phyloP scores from a whole-genome alignment of 2,888 invertebrate species.

The Siphlonurus alternatus region DNA sequence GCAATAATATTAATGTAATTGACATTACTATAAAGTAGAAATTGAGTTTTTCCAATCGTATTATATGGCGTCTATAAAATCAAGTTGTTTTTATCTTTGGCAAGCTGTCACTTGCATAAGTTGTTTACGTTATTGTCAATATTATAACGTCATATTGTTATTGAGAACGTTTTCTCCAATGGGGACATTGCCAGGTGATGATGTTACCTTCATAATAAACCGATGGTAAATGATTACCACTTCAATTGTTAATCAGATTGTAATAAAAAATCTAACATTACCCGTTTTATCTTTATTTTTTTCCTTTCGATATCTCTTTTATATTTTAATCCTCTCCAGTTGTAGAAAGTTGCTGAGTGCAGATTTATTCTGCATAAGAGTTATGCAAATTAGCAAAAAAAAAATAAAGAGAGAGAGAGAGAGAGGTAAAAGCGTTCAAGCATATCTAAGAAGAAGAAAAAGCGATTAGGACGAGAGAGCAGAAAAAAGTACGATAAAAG shows the following conservation, averaged over 20 bases:
- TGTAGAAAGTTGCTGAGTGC: not conserved
- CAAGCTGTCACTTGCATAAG: not conserved
- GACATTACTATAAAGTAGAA: no score
- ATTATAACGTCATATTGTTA: not conserved
- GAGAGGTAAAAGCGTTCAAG: not conserved
- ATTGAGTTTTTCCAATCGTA: no score
- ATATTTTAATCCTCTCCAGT: not conserved
- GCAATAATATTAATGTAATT: no score
- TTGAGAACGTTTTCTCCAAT: not conserved
- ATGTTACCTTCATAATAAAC: not conserved
- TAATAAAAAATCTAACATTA: not conserved
- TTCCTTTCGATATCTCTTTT: not conserved
- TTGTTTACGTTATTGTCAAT: not conserved
- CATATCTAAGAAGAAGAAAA: not conserved
- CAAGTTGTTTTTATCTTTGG: not conserved
- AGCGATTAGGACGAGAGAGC: not conserved
- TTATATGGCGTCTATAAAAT: not conserved
- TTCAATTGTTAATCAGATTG: not conserved
- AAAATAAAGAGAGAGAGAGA: not conserved
- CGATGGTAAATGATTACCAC: no score
- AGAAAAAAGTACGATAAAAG: no score
- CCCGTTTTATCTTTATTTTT: not conserved
- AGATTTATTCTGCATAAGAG: not conserved
- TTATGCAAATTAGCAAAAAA: not conserved
- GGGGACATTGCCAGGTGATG: not conserved